A percentile compares a stretch with the other conserved stretches of the same genome.
These are phyloP conservation scores for Peromyscus melanophrys DNA, from an alignment of 2,797 vertebrate species.

Conservation along the genomic window DNA sequence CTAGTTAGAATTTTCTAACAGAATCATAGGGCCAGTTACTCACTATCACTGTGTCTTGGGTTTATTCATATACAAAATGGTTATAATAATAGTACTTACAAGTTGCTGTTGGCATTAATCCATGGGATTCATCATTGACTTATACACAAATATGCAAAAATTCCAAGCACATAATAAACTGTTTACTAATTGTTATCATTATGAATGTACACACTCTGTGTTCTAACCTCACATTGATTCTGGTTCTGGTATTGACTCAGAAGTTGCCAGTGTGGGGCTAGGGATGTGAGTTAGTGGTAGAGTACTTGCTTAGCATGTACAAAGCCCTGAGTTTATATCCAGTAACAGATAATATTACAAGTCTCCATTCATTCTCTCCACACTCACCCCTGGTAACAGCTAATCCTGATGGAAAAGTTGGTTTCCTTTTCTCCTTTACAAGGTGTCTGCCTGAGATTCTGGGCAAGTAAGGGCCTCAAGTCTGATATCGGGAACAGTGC, in stretches of 20 bases:
- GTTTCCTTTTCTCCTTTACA: not conserved
- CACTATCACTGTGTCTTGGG: not conserved
- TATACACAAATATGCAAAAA: slow-evolving; percentile 24
- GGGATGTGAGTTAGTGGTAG: not conserved
- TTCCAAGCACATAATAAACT: not conserved
- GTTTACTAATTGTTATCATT: slow-evolving; percentile 37
- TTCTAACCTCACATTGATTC: not conserved
- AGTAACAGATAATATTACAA: not conserved
- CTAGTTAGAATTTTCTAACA: not conserved
- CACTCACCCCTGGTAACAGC: not conserved
- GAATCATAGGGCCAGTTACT: slow-evolving; percentile 7
- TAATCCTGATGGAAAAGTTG: not conserved
- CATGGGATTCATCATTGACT: not conserved
- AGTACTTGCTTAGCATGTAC: not conserved
- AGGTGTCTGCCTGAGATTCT: not conserved
- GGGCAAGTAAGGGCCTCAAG: not conserved
- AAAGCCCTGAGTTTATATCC: not conserved
- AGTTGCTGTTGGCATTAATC: not conserved
- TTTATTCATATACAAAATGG: slow-evolving; percentile 23
- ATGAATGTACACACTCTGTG: not conserved
- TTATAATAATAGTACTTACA: not conserved
- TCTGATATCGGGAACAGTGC: not conserved
- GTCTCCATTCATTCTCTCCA: not conserved
- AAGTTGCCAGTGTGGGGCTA: not conserved
- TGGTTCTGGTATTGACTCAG: slow-evolving; percentile 15